Evolutionary conservation across 2,113 vertebrate species (phyloP).

Genomic region (Silurus asotus): DNA sequence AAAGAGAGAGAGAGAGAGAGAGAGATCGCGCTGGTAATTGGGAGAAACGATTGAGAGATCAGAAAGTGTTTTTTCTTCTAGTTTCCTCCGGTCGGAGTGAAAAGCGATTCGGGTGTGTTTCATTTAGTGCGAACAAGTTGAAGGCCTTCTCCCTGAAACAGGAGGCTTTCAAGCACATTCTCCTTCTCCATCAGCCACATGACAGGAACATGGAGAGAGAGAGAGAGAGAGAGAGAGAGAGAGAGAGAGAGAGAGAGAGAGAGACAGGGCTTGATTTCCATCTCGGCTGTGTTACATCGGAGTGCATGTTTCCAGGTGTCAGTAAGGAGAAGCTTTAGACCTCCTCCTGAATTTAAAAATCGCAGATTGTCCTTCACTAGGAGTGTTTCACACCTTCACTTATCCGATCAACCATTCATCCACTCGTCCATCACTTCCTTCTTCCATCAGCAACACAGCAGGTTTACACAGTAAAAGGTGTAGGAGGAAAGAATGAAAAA

Average conservation of each 20-base stretch:
- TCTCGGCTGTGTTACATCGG: constrained; percentile 7
- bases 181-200: neutral
- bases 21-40: neutral
- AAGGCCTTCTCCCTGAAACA: neutral
- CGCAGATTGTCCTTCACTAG: neutral
- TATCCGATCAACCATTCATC: neutral
- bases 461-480: neutral
- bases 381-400: neutral
- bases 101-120: neutral
- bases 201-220: neutral
- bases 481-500: neutral
- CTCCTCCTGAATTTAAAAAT: neutral
- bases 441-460: neutral
- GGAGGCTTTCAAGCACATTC: neutral
- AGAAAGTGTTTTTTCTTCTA: constrained; percentile 4
- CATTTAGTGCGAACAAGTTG: neutral
- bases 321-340: neutral
- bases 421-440: neutral
- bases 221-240: neutral
- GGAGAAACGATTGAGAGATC: constrained; percentile 17
- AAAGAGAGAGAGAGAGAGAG: neutral
- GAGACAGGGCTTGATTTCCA: neutral
- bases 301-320: neutral
- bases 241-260: neutral
- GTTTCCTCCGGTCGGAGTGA: neutral